A percentile compares a stretch with the other conserved stretches of the same genome.
phyloP scores from a whole-genome alignment of 1,140 invertebrate species.

The Drosophila elegans region DNA sequence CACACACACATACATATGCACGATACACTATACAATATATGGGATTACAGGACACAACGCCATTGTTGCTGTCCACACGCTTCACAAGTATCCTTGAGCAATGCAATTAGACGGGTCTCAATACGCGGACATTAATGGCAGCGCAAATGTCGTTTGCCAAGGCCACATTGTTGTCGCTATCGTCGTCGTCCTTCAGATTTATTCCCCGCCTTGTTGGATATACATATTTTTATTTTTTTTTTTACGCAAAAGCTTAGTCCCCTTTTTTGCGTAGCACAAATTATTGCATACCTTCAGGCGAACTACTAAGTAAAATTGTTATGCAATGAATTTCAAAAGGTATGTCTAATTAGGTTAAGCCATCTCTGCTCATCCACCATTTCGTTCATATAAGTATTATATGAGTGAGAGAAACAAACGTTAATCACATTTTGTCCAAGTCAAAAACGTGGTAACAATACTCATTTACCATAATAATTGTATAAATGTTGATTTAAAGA shows the following conservation, averaged over 20 bases:
- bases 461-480: no score
- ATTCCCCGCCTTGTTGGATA: slow-evolving; percentile 1
- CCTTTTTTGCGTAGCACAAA: not conserved
- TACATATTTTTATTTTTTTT: not conserved
- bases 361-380: no score
- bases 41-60: slow-evolving; percentile 5
- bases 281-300: no score
- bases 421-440: no score
- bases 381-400: no score
- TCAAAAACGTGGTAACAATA: no score
- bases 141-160: slow-evolving; percentile 33
- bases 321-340: no score
- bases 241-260: no score
- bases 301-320: no score
- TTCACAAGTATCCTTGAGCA: slow-evolving; percentile 63
- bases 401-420: no score
- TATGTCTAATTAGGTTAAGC: no score
- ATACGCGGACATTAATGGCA: slow-evolving; percentile 42
- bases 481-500: no score
- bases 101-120: slow-evolving; percentile 69
- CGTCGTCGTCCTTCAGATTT: slow-evolving; percentile 10
- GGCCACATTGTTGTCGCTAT: slow-evolving; percentile 9
- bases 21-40: not conserved
- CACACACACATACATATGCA: not conserved
- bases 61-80: slow-evolving; percentile 47